Base-by-base conservation (phyloP, 2,797 vertebrate genomes). In the Antrozous pallidus region DNA sequence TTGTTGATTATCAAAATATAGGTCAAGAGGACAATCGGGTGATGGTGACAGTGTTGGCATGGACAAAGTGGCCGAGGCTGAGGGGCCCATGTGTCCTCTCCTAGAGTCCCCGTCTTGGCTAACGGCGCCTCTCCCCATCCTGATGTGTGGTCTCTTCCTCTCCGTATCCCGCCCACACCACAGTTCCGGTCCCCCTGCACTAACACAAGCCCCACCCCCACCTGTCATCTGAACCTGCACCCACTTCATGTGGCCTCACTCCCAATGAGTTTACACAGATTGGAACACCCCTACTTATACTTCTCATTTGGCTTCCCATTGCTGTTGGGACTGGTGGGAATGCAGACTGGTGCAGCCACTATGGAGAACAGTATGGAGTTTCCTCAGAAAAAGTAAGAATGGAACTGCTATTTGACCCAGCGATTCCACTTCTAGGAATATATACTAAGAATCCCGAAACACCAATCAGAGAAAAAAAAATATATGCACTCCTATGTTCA, bases 171-270 rank as follows among this genome's bases (percentile, higher is more conserved):
- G 6, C 3, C 24, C 5, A 6, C 28, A 11, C 24, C 42, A 40
- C 75, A 4, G 20, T 14, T 51, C 56, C 47, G 10, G 3, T 2
- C 16, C 63, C 45, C 38, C 49, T n/a, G 36, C 10, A 8, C 24
- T 3, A 28, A 16, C 31, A 14, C 22, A 49, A 45, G n/a, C 1
- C 20, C 40, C 24, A 26, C 10, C 31, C 58, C n/a, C 13, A 9
- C 8, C 61, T 36, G n/a, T 36, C 58, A 40, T 56, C 8, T 26
- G 49, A 63, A 36, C 51, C 28, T 6, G 38, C 6, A 61, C n/a
- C 42, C 12, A 0, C 0, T 2, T 42, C 58, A n/a, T 0, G 1
- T 3, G 26, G 54, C 38, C 10, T 54, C 24, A 1, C 28, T 65
- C 14, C 36, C 8, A 61, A 7, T 58, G 54, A 18, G 11, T n/a